phyloP scores from a whole-genome alignment of 2,113 vertebrate genomes.

The Xenopus laevis region DNA sequence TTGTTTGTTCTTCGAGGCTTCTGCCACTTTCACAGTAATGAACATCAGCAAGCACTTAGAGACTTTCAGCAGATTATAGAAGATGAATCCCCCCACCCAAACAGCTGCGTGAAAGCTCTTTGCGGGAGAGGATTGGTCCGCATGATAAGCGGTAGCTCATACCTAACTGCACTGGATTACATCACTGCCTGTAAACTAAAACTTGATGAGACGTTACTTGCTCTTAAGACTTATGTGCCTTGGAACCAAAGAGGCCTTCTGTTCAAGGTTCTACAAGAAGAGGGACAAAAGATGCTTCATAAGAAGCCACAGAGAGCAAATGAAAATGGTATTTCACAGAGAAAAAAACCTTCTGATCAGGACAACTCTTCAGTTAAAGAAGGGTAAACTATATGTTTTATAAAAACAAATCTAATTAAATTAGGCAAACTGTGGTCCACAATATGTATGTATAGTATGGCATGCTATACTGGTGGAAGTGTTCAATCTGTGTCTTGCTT shows the following conservation, averaged over 20 bases:
- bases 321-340: background rate
- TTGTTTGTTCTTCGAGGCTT: constrained; percentile 83
- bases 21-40: constrained; percentile 70
- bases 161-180: constrained; percentile 84
- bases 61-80: constrained; percentile 88
- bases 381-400: constrained; percentile 52
- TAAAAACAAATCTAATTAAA: too few relatives aligned
- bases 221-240: constrained; percentile 81
- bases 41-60: constrained; percentile 67
- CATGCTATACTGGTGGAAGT: too few relatives aligned
- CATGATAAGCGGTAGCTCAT: constrained; percentile 70
- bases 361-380: constrained; percentile 50
- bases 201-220: constrained; percentile 75
- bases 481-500: too few relatives aligned
- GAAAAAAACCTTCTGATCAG: background rate
- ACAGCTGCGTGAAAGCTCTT: constrained; percentile 83
- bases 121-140: constrained; percentile 87
- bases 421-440: too few relatives aligned
- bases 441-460: too few relatives aligned
- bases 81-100: constrained; percentile 74
- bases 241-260: constrained; percentile 91
- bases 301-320: constrained; percentile 31
- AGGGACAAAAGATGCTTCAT: constrained; percentile 83
- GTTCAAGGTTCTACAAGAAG: constrained; percentile 80
- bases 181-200: constrained; percentile 81